Conservation (phyloP, 2,113 vertebrate species). For the Podocnemis expansa region DNA sequence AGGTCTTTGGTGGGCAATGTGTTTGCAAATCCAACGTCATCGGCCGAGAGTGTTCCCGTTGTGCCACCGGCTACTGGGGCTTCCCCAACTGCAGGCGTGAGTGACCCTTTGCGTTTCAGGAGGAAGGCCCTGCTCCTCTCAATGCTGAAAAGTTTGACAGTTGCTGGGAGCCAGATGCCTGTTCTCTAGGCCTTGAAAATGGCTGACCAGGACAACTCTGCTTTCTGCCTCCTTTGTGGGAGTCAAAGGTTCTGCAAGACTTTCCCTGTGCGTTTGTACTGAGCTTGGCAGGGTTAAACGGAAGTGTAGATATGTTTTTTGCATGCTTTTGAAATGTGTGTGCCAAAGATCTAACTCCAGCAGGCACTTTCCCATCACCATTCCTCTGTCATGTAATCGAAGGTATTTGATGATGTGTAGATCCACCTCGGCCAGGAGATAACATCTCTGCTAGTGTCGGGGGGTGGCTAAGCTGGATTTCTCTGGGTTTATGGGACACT, state of each 20-base stretch:
- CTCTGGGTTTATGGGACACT: not conserved
- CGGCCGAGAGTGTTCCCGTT: conserved; percentile 93
- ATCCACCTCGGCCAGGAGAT: not conserved
- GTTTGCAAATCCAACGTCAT: conserved; percentile 89
- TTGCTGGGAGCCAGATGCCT: not conserved
- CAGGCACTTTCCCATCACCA: not conserved
- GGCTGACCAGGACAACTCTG: not conserved
- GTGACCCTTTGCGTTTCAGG: not conserved
- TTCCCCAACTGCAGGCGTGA: conserved; percentile 96
- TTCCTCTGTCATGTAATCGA: not conserved
- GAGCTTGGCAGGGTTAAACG: not conserved
- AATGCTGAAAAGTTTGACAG: accelerated
- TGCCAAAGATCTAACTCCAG: not conserved
- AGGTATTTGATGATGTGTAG: not conserved
- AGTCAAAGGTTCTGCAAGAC: not conserved
- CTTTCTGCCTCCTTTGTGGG: not conserved
- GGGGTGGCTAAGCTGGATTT: not conserved
- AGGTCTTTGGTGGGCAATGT: conserved; percentile 91
- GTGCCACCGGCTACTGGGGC: conserved; percentile 94
- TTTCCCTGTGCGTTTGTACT: accelerated
- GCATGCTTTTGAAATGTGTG: not conserved
- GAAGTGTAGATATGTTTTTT: accelerated
- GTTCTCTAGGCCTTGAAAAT: not conserved
- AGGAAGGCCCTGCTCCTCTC: accelerated
- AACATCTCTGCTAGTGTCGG: not conserved